A percentile compares a stretch with the other conserved stretches of the same genome.
Evolutionary conservation across 2,888 invertebrate species (phyloP).

Genomic region (Drosophila peninsularis): DNA sequence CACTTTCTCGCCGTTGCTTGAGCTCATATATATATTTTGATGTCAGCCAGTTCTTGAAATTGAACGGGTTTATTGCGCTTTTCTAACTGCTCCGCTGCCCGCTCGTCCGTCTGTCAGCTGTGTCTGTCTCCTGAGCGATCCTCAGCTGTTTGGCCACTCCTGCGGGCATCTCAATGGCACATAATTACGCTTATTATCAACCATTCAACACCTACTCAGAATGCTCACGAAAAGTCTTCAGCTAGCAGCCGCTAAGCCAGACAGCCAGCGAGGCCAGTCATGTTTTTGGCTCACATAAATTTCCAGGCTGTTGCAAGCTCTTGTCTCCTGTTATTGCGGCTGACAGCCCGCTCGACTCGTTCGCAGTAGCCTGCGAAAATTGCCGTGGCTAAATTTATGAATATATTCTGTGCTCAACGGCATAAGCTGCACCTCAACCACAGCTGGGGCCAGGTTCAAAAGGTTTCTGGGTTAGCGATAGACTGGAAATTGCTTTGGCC

Average conservation of each 20-base stretch:
- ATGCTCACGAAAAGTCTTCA: constrained; percentile 32
- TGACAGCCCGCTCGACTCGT: constrained; percentile 37
- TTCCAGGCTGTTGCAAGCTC: constrained; percentile 23
- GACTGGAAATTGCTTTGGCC: constrained; percentile 57
- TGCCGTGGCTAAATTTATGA: constrained; percentile 67
- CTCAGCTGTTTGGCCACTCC: constrained; percentile 49
- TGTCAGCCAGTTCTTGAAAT: constrained; percentile 11
- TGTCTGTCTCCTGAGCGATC: constrained; percentile 6
- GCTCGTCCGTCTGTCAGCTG: too few species aligned
- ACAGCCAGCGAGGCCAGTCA: constrained; percentile 15
- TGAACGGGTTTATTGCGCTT: constrained; percentile 34
- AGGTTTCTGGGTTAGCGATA: constrained; percentile 69
- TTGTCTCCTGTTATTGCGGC: constrained; percentile 35
- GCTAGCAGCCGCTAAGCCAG: constrained; percentile 15
- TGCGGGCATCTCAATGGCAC: constrained; percentile 62
- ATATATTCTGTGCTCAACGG: constrained; percentile 42
- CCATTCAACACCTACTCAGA: constrained; percentile 81
- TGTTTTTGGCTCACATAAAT: constrained; percentile 55
- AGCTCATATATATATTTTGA: constrained; percentile 13
- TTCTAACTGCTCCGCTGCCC: constrained; percentile 1
- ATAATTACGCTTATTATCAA: constrained; percentile 80
- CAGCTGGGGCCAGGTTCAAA: constrained; percentile 47
- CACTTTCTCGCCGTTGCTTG: background rate
- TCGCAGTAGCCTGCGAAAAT: constrained; percentile 59
- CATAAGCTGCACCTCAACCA: constrained; percentile 37